These are phyloP conservation scores for Cotesia congregata DNA, from an alignment of 2,888 invertebrate genomes.

Conservation along the genomic window DNA sequence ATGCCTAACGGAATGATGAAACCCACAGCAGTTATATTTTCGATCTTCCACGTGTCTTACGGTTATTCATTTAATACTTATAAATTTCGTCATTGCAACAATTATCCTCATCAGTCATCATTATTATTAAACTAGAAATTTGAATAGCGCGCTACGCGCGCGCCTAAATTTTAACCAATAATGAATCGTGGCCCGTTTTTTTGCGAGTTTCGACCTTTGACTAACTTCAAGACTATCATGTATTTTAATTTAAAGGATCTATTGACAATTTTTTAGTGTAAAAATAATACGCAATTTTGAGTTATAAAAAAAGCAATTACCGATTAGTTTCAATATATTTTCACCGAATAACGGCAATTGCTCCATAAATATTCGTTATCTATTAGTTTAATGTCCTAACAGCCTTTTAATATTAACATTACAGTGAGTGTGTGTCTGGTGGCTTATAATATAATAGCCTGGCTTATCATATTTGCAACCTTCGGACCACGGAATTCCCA, in stretches of 20 bases:
- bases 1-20: slow-evolving; percentile 17
- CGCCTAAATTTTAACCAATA: no score
- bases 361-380: neutral
- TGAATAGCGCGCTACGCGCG: no score
- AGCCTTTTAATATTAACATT: neutral
- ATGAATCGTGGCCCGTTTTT: no score
- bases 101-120: neutral
- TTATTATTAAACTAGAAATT: neutral
- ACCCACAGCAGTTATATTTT: neutral
- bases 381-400: slow-evolving; percentile 5
- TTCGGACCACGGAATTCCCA: slow-evolving; percentile 51
- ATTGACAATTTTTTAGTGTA: neutral
- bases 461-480: slow-evolving; percentile 20
- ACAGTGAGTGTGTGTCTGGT: neutral
- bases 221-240: no score
- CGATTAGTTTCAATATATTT: neutral
- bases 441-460: neutral
- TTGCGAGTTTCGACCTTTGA: no score
- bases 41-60: neutral
- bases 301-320: neutral
- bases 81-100: neutral
- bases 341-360: neutral
- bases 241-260: no score
- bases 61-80: neutral
- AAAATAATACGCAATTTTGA: neutral